phyloP scores from a whole-genome alignment of 2,113 vertebrate species.

The Coptodon bakossiorum region DNA sequence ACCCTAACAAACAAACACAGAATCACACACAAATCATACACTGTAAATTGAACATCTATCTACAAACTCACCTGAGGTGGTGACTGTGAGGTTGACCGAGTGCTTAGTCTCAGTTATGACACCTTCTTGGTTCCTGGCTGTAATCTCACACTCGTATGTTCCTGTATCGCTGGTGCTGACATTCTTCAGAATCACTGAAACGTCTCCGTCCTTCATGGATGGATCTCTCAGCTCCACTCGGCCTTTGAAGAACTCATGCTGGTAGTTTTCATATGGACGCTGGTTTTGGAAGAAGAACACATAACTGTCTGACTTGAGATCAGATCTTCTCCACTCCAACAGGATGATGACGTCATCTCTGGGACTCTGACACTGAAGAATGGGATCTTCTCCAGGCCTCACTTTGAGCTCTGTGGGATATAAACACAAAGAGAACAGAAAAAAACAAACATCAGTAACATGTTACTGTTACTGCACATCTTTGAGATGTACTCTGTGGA shows the following conservation, averaged over 20 bases:
- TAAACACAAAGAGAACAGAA: not conserved
- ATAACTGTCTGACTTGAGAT: not conserved
- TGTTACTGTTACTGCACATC: not conserved
- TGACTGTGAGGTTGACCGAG: not conserved
- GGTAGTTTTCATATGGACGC: not conserved
- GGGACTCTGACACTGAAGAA: not conserved
- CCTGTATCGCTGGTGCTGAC: not conserved
- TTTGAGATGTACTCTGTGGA: not conserved
- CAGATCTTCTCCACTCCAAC: not conserved
- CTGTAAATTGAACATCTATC: accelerated
- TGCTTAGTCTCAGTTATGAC: accelerated
- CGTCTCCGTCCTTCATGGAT: not conserved
- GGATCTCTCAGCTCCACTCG: not conserved
- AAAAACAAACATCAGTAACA: accelerated
- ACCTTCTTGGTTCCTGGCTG: accelerated
- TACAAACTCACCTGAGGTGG: accelerated
- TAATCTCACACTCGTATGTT: not conserved
- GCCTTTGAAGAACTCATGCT: not conserved
- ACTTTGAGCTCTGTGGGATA: accelerated
- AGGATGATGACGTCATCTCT: accelerated
- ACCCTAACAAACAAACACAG: not conserved
- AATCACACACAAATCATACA: accelerated
- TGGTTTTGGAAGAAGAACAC: not conserved
- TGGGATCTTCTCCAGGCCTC: not conserved
- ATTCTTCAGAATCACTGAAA: not conserved